Conservation (phyloP, 1,140 invertebrate genomes). For the Cydia strobilella region DNA sequence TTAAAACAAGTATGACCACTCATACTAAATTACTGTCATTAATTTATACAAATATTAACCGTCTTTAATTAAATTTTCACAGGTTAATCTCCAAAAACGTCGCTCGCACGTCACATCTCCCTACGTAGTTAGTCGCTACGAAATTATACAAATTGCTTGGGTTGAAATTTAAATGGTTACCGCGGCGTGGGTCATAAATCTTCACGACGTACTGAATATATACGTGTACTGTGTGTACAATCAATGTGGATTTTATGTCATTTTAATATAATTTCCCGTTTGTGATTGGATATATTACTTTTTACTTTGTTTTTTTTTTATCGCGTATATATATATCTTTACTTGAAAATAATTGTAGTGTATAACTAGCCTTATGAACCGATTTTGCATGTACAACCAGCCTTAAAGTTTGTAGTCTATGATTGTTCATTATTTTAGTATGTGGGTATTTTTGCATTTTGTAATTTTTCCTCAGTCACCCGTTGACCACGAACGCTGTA, state of each 20-base stretch:
- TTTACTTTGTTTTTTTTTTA: too few relatives aligned
- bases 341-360: too few relatives aligned
- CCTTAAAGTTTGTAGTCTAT: too few relatives aligned
- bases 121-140: constrained; percentile 20
- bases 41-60: neutral
- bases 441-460: too few relatives aligned
- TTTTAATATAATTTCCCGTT: neutral
- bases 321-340: too few relatives aligned
- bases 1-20: too few relatives aligned
- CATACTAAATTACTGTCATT: neutral
- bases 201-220: constrained; percentile 16
- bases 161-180: constrained; percentile 13
- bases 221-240: neutral
- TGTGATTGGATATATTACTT: too few relatives aligned
- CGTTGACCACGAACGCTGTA: too few relatives aligned
- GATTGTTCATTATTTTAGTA: too few relatives aligned
- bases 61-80: neutral
- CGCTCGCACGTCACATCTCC: constrained; percentile 9
- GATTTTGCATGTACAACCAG: too few relatives aligned
- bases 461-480: too few relatives aligned
- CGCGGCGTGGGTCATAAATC: constrained; percentile 19
- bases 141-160: constrained; percentile 29
- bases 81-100: constrained; percentile 18
- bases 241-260: neutral
- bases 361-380: too few relatives aligned